Base-by-base conservation (phyloP, 2,888 invertebrate species). In the Dusona sp. region DNA sequence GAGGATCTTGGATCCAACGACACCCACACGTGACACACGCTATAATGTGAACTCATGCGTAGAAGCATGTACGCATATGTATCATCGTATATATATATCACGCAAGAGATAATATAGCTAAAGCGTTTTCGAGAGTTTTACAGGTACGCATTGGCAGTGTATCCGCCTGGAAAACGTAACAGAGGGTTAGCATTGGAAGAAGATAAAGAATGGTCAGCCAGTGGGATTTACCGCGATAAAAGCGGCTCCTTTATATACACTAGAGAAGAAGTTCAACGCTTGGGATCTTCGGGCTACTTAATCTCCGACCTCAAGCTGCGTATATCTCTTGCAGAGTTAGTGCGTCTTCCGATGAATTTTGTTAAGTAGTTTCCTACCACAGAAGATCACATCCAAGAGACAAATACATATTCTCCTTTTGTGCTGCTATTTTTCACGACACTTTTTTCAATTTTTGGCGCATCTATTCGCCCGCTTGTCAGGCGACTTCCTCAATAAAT, bases 231-330 rank as follows among this genome's bases (percentile, higher is more conserved):
- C 61, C 19, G 45, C 79, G 83, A 85, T 80, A 78, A 80, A 85
- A 77, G 87, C 85, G 87, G 85, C 73, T 82, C 87, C 84, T 87
- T 86, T 79, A 82, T 78, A 70, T 85, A 85, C 67, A 83, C 83
- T 87, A 88, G 87, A 88, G 85, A 79, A 82, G 84, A 84, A 75
- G 80, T 81, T 84, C 38, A 64, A 36, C 78, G 68, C 79, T 83
- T 72, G 77, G 89, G 87, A 88, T 90, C 90, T 88, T 79, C 88
- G 89, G 88, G 89, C 92, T 93, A 93, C 93, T 93, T 93, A 93
- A 93, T 93, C 93, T 91, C 88, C 92, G 92, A 93, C 93, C 92
- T 90, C 88, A 88, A 91, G 80, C 91, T 92, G 90, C 92, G 91
- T 93, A 93, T 93, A 93, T 93, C 93, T 92, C 91, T 90, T 89